Evolutionary conservation across 1,140 invertebrate species (phyloP).

Genomic region (Probaryconus sp.): DNA sequence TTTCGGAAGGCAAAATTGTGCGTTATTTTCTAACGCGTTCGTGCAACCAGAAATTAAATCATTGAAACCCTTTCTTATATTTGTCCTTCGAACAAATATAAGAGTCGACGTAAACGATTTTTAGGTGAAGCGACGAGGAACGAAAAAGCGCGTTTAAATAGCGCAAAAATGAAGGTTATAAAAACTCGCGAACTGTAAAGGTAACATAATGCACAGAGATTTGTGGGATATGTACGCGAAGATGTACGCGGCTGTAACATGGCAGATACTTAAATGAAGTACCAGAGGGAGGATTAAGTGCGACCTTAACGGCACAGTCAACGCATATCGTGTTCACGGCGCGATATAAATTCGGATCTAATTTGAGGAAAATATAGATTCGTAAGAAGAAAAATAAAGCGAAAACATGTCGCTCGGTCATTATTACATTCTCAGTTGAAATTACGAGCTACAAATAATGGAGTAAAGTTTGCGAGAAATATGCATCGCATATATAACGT

Average conservation of each 20-base stretch:
- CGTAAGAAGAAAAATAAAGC: conserved; percentile 27
- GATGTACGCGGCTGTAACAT: conserved; percentile 49
- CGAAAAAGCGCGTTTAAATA: conserved; percentile 11
- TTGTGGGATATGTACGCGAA: conserved; percentile 36
- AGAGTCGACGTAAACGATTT: no score
- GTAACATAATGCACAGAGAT: conserved; percentile 40
- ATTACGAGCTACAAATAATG: conserved; percentile 49
- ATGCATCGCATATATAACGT: conserved; percentile 13
- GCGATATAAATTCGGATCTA: conserved; percentile 51
- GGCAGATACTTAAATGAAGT: conserved; percentile 49
- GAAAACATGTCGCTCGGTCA: conserved; percentile 36
- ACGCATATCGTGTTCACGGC: conserved; percentile 28
- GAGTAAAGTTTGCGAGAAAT: conserved; percentile 27
- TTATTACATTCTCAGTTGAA: conserved; percentile 34
- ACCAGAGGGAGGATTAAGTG: conserved; percentile 43
- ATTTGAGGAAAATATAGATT: conserved; percentile 47
- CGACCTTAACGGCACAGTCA: conserved; percentile 46
- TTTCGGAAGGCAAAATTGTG: no score
- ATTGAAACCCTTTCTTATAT: no score
- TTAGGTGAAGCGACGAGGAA: neutral
- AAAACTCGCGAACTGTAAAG: conserved; percentile 3
- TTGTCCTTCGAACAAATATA: no score
- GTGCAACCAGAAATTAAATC: no score
- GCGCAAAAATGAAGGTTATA: conserved; percentile 25
- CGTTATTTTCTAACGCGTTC: no score